Conservation (phyloP, 2,888 invertebrate species). For the Folsomia manolachei region DNA sequence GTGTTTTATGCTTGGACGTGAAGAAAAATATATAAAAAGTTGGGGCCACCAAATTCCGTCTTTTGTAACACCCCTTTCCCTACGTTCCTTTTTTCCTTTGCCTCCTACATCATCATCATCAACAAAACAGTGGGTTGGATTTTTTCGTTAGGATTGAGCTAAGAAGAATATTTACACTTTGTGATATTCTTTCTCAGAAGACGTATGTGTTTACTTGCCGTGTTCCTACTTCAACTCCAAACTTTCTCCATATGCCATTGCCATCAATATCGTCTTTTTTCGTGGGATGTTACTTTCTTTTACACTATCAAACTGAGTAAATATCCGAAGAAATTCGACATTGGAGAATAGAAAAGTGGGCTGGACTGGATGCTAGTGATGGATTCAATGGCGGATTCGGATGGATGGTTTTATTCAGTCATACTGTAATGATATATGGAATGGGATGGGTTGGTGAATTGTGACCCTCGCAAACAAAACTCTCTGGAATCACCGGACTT, state of each 20-base stretch:
- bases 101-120: slow-evolving; percentile 9
- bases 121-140: slow-evolving; percentile 7
- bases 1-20: slow-evolving; percentile 12
- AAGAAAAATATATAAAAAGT: slow-evolving; percentile 13
- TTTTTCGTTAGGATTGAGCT: too few relatives aligned
- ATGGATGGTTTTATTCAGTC: neutral
- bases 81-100: too few relatives aligned
- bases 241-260: neutral
- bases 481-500: neutral
- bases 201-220: too few relatives aligned
- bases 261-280: neutral
- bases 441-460: too few relatives aligned
- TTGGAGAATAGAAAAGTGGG: too few relatives aligned
- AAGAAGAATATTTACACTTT: neutral
- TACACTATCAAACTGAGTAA: neutral
- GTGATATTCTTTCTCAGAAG: too few relatives aligned
- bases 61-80: slow-evolving; percentile 11
- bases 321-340: too few relatives aligned
- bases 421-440: too few relatives aligned
- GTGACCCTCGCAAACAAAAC: too few relatives aligned
- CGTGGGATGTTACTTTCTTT: neutral
- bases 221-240: neutral
- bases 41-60: slow-evolving; percentile 3
- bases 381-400: neutral
- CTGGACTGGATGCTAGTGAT: neutral